A percentile compares a stretch with the other conserved stretches of the same genome.
Conservation (phyloP, 2,113 vertebrate genomes). For the Ursus arctos region DNA sequence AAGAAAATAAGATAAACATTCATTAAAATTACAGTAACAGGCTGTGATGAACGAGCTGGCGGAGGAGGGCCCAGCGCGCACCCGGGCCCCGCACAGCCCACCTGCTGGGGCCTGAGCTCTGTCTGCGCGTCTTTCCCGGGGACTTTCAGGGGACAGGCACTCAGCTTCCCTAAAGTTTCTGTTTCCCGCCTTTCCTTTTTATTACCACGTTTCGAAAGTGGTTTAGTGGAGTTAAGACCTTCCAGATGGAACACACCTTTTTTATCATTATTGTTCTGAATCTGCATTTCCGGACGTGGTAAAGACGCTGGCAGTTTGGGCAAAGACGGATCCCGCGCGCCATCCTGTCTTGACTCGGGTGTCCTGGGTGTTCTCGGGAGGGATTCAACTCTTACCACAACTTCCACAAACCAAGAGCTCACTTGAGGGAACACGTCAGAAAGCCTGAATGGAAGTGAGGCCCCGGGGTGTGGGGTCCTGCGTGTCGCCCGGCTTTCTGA, state of each 20-base stretch:
- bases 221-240: not conserved
- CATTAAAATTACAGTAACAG: conserved; percentile 89
- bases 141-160: conserved; percentile 61
- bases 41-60: conserved; percentile 87
- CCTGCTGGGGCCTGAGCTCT: conserved; percentile 76
- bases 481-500: fast-evolving
- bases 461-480: not conserved
- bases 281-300: not conserved
- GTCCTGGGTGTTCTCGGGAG: fast-evolving
- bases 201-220: not conserved
- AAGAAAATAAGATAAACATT: conserved; percentile 91
- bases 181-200: conserved; percentile 13
- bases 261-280: not conserved
- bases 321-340: fast-evolving
- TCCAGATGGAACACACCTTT: not conserved
- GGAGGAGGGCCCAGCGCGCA: conserved; percentile 40
- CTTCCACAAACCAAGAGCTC: fast-evolving
- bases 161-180: conserved; percentile 66
- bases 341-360: fast-evolving
- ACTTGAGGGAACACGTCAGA: fast-evolving
- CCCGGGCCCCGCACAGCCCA: conserved; percentile 67
- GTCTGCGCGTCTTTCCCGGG: conserved; percentile 76
- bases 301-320: fast-evolving
- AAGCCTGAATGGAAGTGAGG: fast-evolving
- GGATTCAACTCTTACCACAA: fast-evolving